Base-by-base conservation (phyloP, 2,888 invertebrate genomes). In the Leptura quadrifasciata region DNA sequence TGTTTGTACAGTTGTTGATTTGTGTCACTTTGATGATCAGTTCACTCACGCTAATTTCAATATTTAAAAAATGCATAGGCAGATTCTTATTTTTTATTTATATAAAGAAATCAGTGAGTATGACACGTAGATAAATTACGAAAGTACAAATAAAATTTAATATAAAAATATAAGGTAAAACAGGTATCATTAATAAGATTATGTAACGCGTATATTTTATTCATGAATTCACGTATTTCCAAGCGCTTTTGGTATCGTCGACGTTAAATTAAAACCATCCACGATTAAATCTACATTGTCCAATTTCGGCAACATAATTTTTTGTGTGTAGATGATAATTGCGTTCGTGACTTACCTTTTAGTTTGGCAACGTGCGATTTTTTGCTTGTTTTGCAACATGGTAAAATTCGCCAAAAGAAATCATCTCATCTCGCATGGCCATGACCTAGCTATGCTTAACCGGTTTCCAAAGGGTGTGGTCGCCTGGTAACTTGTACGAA, bases 291-390 rank as follows among this genome's bases (percentile, higher is more conserved):
- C 54, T 58, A 68, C 68, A 54, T 35, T 57, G 68, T 68, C 39
- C 63, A 63, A 63, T 63, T 63, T 63, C 63, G 63, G 39, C 52
- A 55, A 55, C 35, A 17, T 18, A 31, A 52, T 69, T 72, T 78
- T 76, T 76, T 74, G 75, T 69, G 65, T 52, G 39, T 57, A 24
- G 35, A 72, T 67, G 73, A 73, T 75, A 75, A 77, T 71, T 67
- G 68, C 74, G 61, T 63, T 77, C 77, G 77, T 77, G 77, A 77
- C 72, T 77, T 77, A 77, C 77, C 74, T 72, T 74, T 67, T 63
- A 63, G 72, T 74, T 74, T 72, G 61, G 72, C 61, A 61, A 67
- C 67, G 67, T 20, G 55, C 71, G 63, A 31, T 55, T 55, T 55
- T 58, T 58, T 69, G 39, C 21, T 39, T 17, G 12, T 54, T 39